phyloP scores from a whole-genome alignment of 2,888 invertebrate genomes.

The Lycia hirtaria region DNA sequence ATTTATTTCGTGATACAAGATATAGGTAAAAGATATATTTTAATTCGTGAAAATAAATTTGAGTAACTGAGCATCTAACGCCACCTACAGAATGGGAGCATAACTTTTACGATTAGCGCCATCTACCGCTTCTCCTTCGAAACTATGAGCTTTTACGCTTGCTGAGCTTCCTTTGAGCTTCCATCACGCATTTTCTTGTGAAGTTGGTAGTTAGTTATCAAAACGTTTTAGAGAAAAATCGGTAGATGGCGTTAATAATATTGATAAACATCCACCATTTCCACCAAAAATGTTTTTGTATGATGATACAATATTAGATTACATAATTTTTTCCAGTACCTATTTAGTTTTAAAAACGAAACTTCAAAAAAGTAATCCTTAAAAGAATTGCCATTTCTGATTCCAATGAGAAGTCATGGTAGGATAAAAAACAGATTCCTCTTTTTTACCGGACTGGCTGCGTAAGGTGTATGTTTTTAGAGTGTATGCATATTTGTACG shows the following conservation, averaged over 20 bases:
- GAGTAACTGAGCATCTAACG: not conserved
- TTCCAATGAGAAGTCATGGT: no score
- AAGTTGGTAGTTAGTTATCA: not conserved
- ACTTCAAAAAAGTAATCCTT: no score
- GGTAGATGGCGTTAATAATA: slow-evolving; percentile 1
- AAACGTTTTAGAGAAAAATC: not conserved
- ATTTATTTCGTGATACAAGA: no score
- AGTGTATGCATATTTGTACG: no score
- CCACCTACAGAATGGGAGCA: slow-evolving; percentile 18
- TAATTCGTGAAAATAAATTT: not conserved
- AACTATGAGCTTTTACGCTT: not conserved
- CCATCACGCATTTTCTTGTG: not conserved
- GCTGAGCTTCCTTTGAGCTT: not conserved
- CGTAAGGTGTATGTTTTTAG: no score
- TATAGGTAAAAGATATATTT: not conserved
- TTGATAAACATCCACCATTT: no score
- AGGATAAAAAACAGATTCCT: no score
- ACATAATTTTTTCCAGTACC: no score
- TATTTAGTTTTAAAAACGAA: no score
- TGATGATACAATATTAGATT: not conserved
- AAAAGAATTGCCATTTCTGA: no score
- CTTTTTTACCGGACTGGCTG: no score
- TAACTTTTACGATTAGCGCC: slow-evolving; percentile 16
- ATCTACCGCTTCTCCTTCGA: slow-evolving; percentile 17
- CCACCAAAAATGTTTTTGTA: not conserved